phyloP scores from a whole-genome alignment of 2,797 vertebrate genomes.

The Galaxias olidus region DNA sequence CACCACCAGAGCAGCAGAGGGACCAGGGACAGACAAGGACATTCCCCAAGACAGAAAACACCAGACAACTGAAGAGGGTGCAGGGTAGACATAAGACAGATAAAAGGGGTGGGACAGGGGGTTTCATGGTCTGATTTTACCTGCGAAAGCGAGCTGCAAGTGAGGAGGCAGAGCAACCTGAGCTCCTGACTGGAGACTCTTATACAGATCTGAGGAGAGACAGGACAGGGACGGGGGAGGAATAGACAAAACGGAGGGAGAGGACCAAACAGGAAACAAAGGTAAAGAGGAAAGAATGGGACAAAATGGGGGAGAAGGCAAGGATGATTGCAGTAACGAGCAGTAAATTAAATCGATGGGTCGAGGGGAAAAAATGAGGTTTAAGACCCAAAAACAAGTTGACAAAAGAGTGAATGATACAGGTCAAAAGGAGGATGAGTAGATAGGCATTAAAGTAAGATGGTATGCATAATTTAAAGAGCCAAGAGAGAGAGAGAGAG shows the following conservation, averaged over 20 bases:
- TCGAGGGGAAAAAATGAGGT: too few relatives aligned
- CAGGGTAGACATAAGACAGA: constrained; percentile 30
- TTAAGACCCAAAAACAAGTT: too few relatives aligned
- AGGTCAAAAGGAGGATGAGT: not conserved
- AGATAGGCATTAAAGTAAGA: not conserved
- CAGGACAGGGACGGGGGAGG: constrained; percentile 30
- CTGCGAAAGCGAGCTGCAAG: constrained; percentile 93
- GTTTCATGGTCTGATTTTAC: constrained; percentile 72
- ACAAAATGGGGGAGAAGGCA: too few relatives aligned
- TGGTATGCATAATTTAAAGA: not conserved
- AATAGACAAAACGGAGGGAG: not conserved
- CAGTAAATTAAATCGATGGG: too few relatives aligned
- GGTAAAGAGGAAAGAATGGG: constrained; percentile 8
- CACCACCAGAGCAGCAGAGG: constrained; percentile 47
- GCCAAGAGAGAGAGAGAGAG: not conserved
- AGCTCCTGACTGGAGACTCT: constrained; percentile 96
- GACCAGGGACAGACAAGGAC: constrained; percentile 32
- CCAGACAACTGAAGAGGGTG: constrained; percentile 30
- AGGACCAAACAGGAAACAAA: constrained; percentile 9
- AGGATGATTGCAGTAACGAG: too few relatives aligned
- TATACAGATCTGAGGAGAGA: constrained; percentile 90
- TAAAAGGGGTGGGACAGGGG: constrained; percentile 26
- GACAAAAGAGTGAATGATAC: too few relatives aligned
- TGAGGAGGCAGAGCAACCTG: constrained; percentile 93
- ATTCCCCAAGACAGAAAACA: constrained; percentile 29